Evolutionary conservation across 2,797 vertebrate species (phyloP).

Genomic region (Allobates femoralis): DNA sequence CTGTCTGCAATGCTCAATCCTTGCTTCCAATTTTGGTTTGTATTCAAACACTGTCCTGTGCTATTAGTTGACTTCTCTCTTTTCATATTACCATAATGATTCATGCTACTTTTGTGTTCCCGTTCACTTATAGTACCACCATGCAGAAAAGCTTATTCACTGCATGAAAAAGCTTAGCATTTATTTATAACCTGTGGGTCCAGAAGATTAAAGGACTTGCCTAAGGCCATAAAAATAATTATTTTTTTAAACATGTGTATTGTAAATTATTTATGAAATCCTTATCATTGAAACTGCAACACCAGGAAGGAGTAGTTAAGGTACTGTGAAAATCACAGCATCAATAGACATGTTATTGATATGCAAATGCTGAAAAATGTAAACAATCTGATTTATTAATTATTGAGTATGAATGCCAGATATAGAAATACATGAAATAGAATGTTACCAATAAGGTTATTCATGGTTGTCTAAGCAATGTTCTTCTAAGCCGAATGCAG

Average conservation of each 20-base stretch:
- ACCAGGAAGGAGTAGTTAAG: no score
- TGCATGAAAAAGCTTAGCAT: slow-evolving; percentile 23
- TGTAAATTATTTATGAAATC: background rate
- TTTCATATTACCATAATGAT: slow-evolving; percentile 39
- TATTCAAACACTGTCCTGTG: background rate
- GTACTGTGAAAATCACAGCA: no score
- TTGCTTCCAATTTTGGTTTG: background rate
- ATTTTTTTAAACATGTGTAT: background rate
- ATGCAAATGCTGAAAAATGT: no score
- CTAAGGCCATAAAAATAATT: slow-evolving; percentile 44
- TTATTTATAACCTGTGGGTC: slow-evolving; percentile 49
- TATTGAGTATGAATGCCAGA: no score
- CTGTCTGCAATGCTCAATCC: background rate
- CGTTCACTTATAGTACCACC: slow-evolving; percentile 13
- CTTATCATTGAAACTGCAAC: no score
- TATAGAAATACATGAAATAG: no score
- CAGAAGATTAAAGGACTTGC: slow-evolving; percentile 38
- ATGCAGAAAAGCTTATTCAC: slow-evolving; percentile 42
- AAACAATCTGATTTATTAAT: no score
- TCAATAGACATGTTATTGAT: no score
- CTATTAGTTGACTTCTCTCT: slow-evolving; percentile 22
- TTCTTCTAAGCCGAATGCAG: no score
- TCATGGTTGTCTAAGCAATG: no score
- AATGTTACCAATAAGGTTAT: no score
- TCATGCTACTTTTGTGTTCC: slow-evolving; percentile 40